Conservation (phyloP, 2,113 vertebrate genomes). For the Pseudolaguvia tuberculata region DNA sequence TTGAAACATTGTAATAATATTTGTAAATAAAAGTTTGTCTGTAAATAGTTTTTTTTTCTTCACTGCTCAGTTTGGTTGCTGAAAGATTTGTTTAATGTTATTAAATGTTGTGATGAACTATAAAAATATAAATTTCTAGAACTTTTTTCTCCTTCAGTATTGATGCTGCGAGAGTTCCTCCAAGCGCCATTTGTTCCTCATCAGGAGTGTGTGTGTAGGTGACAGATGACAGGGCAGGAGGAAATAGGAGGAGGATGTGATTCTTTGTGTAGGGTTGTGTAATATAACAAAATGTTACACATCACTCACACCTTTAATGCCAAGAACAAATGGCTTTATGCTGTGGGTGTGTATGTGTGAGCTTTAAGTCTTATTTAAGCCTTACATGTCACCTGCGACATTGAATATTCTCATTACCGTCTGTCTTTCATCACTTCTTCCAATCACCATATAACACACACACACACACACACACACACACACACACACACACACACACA, state of each 20-base stretch:
- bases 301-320: constrained; percentile 63
- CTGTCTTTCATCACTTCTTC: not conserved
- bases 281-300: constrained; percentile 63
- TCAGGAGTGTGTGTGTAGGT: constrained; percentile 18
- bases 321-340: constrained; percentile 65
- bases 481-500: not conserved
- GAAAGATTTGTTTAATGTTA: not conserved
- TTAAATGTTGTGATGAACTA: constrained; percentile 47
- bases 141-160: constrained; percentile 24
- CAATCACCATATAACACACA: not conserved
- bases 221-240: constrained; percentile 22
- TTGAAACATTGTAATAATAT: not conserved
- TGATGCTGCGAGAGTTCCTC: not conserved
- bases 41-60: not conserved
- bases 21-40: not conserved
- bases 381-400: not conserved
- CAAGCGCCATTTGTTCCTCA: constrained; percentile 36
- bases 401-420: not conserved
- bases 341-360: constrained; percentile 17
- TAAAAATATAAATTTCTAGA: constrained; percentile 28
- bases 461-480: not conserved
- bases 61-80: not conserved
- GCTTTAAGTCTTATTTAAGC: not conserved
- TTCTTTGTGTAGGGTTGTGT: constrained; percentile 49
- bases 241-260: constrained; percentile 29